These are phyloP conservation scores for Tauraco erythrolophus DNA, from an alignment of 2,113 vertebrate genomes.

Conservation along the genomic window DNA sequence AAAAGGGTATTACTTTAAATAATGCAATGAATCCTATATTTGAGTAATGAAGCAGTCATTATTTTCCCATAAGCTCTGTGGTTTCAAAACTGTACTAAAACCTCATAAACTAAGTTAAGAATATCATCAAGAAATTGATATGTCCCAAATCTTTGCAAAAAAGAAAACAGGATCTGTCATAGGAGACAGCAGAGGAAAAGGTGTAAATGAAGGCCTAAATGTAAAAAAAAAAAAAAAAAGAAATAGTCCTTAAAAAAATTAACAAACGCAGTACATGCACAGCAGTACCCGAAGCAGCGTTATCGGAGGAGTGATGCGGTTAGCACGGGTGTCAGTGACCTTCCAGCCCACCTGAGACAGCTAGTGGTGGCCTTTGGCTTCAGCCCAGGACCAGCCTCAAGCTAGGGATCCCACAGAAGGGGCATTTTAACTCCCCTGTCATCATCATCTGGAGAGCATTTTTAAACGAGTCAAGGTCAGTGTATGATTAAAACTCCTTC, in stretches of 20 bases:
- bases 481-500: neutral
- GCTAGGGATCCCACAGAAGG: neutral
- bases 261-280: neutral
- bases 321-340: neutral
- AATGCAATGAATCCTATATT: neutral
- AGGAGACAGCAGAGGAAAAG: neutral
- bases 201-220: neutral
- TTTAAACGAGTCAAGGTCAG: neutral
- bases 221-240: rapidly evolving
- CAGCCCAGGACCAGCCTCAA: neutral
- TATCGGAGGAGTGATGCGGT: neutral
- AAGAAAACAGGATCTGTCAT: neutral
- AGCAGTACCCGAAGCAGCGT: neutral
- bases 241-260: neutral
- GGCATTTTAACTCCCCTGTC: neutral
- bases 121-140: neutral
- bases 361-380: neutral
- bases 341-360: neutral
- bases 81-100: neutral
- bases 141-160: neutral
- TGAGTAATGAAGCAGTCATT: neutral
- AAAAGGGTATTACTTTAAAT: neutral
- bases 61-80: neutral
- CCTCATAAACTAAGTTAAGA: neutral
- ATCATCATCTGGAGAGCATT: neutral